phyloP scores from a whole-genome alignment of 2,797 vertebrate genomes.

The Siniperca obscura region DNA sequence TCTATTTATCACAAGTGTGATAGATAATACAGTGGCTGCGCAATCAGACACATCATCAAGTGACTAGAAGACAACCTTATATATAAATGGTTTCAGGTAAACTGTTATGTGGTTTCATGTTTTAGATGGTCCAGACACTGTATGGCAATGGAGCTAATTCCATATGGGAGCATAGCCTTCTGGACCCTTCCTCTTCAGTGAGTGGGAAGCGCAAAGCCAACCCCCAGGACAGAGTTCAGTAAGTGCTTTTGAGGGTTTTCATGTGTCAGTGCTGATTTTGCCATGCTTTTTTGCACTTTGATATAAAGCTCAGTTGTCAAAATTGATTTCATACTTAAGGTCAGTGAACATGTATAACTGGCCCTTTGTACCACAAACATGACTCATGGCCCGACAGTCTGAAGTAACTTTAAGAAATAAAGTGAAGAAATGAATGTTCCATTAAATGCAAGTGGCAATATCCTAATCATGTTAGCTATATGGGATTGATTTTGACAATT shows the following conservation, averaged over 20 bases:
- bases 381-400: conserved; percentile 35
- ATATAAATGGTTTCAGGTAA: not conserved
- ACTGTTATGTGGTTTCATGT: conserved; percentile 14
- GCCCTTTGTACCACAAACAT: conserved; percentile 3
- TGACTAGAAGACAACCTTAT: not conserved
- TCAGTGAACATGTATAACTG: conserved; percentile 59
- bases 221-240: conserved; percentile 98
- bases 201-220: conserved; percentile 96
- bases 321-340: conserved; percentile 60
- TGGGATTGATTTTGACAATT: not conserved
- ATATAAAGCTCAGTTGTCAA: conserved; percentile 35
- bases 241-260: conserved; percentile 78
- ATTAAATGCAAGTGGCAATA: not conserved
- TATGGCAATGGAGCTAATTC: conserved; percentile 98
- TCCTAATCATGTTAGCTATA: not conserved
- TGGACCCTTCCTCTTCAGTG: conserved; percentile 94
- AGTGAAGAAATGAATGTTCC: not conserved
- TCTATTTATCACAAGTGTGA: not conserved
- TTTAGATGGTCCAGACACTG: conserved; percentile 96
- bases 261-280: conserved; percentile 37
- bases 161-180: conserved; percentile 98
- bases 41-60: not conserved
- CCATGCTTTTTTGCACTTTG: conserved; percentile 40
- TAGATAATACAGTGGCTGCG: not conserved
- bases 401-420: conserved; percentile 15